Conservation (phyloP, 2,797 vertebrate species). For the Sarcoramphus papa region DNA sequence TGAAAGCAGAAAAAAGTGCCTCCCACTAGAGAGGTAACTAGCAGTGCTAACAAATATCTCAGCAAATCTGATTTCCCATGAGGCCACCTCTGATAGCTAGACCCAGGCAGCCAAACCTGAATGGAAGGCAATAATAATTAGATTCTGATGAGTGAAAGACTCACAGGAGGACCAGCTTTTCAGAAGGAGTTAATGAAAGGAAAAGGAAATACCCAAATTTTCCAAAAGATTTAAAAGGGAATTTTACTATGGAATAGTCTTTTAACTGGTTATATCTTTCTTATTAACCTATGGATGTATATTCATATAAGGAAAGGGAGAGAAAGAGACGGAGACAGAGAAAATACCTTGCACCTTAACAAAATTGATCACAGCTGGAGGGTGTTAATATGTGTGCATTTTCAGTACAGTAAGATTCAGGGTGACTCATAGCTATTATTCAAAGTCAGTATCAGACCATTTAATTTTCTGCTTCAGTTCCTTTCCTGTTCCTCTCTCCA, state of each 20-base stretch:
- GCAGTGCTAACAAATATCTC: constrained; percentile 63
- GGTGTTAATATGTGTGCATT: constrained; percentile 60
- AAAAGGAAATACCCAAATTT: constrained; percentile 47
- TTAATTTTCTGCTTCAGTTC: constrained; percentile 80
- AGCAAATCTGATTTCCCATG: constrained; percentile 68
- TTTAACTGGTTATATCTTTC: constrained; percentile 18
- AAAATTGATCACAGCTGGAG: constrained; percentile 52
- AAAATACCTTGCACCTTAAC: constrained; percentile 10
- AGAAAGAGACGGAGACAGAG: neutral
- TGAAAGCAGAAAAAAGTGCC: constrained; percentile 39
- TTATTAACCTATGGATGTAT: neutral
- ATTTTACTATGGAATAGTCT: constrained; percentile 18
- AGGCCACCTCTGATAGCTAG: constrained; percentile 34
- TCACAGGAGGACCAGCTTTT: constrained; percentile 48
- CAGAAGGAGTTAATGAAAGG: constrained; percentile 58
- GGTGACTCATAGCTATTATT: constrained; percentile 70
- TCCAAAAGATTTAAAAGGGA: constrained; percentile 13
- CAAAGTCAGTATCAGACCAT: constrained; percentile 73
- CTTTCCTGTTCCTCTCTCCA: constrained; percentile 55
- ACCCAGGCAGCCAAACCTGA: constrained; percentile 46
- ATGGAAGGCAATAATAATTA: constrained; percentile 74
- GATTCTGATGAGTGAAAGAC: constrained; percentile 66
- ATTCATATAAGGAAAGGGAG: neutral
- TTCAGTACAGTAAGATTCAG: constrained; percentile 64
- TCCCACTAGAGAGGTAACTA: constrained; percentile 42